These are phyloP conservation scores for Prorops nasuta DNA, from an alignment of 1,140 invertebrate genomes.

Conservation along the genomic window DNA sequence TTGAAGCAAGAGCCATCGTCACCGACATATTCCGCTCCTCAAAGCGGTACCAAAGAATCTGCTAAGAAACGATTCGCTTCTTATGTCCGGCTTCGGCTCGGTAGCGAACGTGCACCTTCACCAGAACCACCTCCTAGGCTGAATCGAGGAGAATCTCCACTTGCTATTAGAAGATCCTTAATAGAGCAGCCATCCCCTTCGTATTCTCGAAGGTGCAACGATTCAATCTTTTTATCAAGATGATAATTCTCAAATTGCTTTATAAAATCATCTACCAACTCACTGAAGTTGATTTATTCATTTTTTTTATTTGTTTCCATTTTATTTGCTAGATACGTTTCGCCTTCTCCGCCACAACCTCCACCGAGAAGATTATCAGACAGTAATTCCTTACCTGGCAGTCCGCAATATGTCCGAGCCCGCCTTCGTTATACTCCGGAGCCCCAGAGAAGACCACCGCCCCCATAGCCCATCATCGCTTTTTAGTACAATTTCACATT, in stretches of 20 bases:
- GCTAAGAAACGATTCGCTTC: conserved; percentile 70
- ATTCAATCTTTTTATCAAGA: background rate
- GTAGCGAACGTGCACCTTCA: conserved; percentile 56
- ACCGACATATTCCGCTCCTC: conserved; percentile 24
- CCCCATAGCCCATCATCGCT: conserved; percentile 51
- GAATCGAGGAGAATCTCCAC: conserved; percentile 65
- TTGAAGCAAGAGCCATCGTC: conserved; percentile 42
- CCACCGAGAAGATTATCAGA: conserved; percentile 62
- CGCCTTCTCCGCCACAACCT: conserved; percentile 67
- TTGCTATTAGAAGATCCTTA: conserved; percentile 62
- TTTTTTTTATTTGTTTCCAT: background rate
- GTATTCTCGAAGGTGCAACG: conserved; percentile 63
- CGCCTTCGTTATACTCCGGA: conserved; percentile 72
- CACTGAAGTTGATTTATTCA: background rate
- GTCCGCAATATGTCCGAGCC: conserved; percentile 65
- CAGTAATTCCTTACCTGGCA: conserved; percentile 67
- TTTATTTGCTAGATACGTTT: conserved; percentile 58
- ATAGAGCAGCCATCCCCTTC: conserved; percentile 58
- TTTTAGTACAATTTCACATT: too few relatives aligned
- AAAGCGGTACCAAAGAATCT: conserved; percentile 41
- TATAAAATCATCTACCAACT: conserved; percentile 19
- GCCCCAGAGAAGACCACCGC: conserved; percentile 66
- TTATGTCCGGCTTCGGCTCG: conserved; percentile 67
- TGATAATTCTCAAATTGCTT: background rate
- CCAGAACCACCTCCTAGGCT: conserved; percentile 68